Conservation (phyloP, 53 echinoderm and acorn worm species). For the Antedon mediterranea region DNA sequence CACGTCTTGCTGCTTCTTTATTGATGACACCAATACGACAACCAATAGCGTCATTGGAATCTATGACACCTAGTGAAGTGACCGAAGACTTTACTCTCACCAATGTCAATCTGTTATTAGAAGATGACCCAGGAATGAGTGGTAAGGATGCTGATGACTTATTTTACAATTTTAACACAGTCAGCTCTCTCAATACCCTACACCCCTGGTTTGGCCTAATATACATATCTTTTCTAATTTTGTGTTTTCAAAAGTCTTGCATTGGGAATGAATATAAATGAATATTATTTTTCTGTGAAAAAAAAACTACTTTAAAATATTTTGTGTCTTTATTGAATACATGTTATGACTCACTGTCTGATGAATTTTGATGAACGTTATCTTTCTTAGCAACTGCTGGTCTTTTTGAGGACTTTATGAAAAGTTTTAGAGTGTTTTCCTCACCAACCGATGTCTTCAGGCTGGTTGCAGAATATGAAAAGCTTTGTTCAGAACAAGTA, state of each 20-base stretch:
- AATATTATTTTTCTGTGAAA: no score
- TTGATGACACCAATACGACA: conserved; percentile 6
- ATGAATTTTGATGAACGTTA: no score
- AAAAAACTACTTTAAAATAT: no score
- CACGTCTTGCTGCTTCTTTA: conserved; percentile 21
- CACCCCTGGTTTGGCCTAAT: no score
- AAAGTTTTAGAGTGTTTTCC: conserved; percentile 47
- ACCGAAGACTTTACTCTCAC: conserved; percentile 40
- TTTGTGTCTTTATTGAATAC: no score
- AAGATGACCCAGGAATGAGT: conserved; percentile 77
- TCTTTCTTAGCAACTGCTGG: conserved; percentile 63
- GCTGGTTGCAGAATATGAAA: conserved; percentile 69
- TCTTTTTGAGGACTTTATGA: conserved; percentile 70
- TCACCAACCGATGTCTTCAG: conserved; percentile 64
- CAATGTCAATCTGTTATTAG: conserved; percentile 52
- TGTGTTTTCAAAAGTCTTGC: no score
- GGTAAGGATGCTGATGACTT: no score
- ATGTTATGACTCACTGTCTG: no score
- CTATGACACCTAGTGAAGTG: conserved; percentile 22
- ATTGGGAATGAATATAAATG: no score
- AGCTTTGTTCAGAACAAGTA: conserved; percentile 73
- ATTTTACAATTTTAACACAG: no score
- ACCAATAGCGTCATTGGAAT: background rate
- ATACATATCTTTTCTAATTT: no score
- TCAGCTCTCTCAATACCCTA: no score